Base-by-base conservation (phyloP, 2,797 vertebrate species). In the Myiothlypis coronata region DNA sequence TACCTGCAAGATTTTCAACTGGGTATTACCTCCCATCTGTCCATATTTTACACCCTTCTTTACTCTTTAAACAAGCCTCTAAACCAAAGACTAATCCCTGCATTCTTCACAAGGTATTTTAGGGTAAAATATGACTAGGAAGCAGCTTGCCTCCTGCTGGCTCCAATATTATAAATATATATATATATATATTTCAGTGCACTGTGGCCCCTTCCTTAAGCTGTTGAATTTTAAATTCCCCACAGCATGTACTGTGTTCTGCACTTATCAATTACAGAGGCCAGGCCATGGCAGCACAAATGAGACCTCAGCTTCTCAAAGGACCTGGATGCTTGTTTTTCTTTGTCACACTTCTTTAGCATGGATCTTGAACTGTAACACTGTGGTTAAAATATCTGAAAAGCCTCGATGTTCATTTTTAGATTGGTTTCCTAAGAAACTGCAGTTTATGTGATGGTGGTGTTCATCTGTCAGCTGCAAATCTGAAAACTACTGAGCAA, bases 401-500 rank as follows among this genome's bases (percentile, higher is more conserved):
- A 69, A 80, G n/a, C 52, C 50, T 7, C 3, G 27, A 55, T 63
- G 63, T 9, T 82, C 9, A 50, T 91, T 87, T 93, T 91, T 75
- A 71, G 67, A 12, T 60, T 68, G 75, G 82, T 93, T 91, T 91
- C 93, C 91, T 93, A 78, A 93, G 91, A 84, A 89, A 84, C 93
- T 23, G 30, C 50, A 26, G n/a, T 80, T 80, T 52, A 14, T 4
- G 4, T 34, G 64, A 18, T 44, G 20, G 14, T 57, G 70, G 56
- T 84, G 78, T 43, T 91, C 65, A 30, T 78, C 74, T 89, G 67
- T 65, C 70, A 91, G 85, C 75, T 87, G 15, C 4, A 63, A 35
- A 68, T n/a, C 39, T 59, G 70, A 34, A 50, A 82, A 27, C 65
- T 50, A 26, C 49, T 19, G 49, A 55, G 74, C n/a, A 61, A 65